Evolutionary conservation across 2,113 vertebrate species (phyloP).

Genomic region (Cyanistes caeruleus): DNA sequence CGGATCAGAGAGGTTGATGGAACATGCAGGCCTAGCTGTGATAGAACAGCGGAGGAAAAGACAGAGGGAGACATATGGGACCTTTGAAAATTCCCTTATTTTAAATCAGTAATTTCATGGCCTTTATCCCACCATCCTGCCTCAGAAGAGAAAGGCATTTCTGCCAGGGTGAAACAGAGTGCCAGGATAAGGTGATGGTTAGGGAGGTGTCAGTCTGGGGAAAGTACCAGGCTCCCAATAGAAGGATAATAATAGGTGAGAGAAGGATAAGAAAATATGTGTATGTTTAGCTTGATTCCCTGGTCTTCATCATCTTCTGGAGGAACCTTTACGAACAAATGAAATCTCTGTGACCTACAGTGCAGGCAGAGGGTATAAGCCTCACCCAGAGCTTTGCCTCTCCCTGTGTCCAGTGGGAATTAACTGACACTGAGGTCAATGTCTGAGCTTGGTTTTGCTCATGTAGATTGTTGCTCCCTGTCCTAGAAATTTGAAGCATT

Average conservation of each 20-base stretch:
- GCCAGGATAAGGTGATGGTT: not conserved
- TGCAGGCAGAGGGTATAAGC: not conserved
- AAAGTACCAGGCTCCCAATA: not conserved
- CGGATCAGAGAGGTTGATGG: not conserved
- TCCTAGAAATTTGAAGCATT: not conserved
- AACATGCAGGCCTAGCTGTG: not conserved
- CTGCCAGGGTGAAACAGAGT: not conserved
- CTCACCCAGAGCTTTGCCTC: not conserved
- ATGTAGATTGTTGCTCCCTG: not conserved
- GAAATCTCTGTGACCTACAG: not conserved
- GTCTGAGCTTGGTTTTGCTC: not conserved
- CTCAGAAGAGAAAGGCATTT: not conserved
- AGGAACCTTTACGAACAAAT: not conserved
- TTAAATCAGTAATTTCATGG: not conserved
- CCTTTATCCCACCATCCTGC: not conserved
- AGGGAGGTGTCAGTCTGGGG: not conserved
- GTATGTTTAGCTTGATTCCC: not conserved
- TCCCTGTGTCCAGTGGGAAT: rapidly evolving
- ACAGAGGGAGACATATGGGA: not conserved
- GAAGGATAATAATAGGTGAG: not conserved
- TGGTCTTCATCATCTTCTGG: not conserved
- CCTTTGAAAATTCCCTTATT: not conserved
- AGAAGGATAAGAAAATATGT: not conserved
- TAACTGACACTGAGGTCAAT: not conserved
- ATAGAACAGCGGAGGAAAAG: not conserved